Evolutionary conservation across 2,888 invertebrate species (phyloP).

Genomic region (Diaprepes abbreviatus): DNA sequence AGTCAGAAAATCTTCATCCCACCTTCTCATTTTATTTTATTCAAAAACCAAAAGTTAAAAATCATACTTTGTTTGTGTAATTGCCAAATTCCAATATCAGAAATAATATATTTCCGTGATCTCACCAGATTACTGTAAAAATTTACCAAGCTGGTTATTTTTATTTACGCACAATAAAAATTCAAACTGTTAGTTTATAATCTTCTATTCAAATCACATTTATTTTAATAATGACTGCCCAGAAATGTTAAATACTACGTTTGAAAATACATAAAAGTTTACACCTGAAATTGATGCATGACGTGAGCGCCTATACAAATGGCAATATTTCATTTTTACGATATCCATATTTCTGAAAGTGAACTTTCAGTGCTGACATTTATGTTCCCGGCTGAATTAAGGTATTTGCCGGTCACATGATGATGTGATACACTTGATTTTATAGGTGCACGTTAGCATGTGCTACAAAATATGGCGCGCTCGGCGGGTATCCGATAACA

Average conservation of each 20-base stretch:
- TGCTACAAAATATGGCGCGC: conserved; percentile 23
- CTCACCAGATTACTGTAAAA: too few relatives aligned
- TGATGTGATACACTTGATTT: conserved; percentile 28
- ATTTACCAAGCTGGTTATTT: too few relatives aligned
- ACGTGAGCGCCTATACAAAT: conserved; percentile 42
- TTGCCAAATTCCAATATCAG: too few relatives aligned
- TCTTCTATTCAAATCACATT: conserved; percentile 1
- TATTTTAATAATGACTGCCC: too few relatives aligned
- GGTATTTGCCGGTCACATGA: conserved; percentile 38
- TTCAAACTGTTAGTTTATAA: background rate
- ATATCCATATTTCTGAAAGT: conserved; percentile 45
- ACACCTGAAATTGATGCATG: conserved; percentile 34
- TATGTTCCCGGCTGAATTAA: conserved; percentile 38
- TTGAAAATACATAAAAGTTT: conserved; percentile 39
- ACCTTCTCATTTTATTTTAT: too few relatives aligned
- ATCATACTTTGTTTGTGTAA: too few relatives aligned
- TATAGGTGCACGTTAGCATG: conserved; percentile 26
- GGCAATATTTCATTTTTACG: conserved; percentile 43
- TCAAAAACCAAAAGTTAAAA: too few relatives aligned
- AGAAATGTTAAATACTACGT: conserved; percentile 30
- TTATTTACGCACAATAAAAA: background rate
- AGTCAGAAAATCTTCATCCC: too few relatives aligned
- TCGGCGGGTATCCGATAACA: conserved; percentile 17
- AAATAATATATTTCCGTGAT: too few relatives aligned
- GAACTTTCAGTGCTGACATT: conserved; percentile 42